Evolutionary conservation across 2,888 invertebrate genomes (phyloP), one percentile per base, ranked within the genome.

Genomic region (Hirtodrosophila trivittata): DNA sequence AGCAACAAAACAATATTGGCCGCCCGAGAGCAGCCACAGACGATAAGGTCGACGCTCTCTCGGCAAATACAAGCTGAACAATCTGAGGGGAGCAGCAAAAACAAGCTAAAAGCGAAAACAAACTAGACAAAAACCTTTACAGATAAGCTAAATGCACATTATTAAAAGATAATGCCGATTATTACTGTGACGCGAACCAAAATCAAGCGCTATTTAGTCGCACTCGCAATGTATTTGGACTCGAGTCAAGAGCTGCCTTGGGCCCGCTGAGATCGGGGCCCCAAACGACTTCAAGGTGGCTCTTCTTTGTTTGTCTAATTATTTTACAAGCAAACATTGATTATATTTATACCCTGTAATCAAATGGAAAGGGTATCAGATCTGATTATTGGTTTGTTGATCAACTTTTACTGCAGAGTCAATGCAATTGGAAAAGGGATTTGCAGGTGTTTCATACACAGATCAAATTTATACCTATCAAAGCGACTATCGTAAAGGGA

Each of bases 131-230:
- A 45, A 39, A n/a, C 14, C 37, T 55, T 55, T 49, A 43, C 16
- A 67, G 84, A 86, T 82, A 86, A 86, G 77, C 81, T 46, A 49
- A 86, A 77, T 81, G 73, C 75, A 81, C 66, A 75, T 62, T 65
- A 75, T 73, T 65, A 84, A 59, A 58, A 59, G 68, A 77, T 75
- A 77, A 57, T 65, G 60, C 10, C 51, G 54, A 71, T 73, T 57
- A 66, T 41, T 21, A 42, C 41, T 50, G 66, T 58, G 66, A 60
- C 57, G 73, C 41, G 13, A 52, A 51, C 12, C 9, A 41, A n/a
- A n/a, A n/a, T n/a, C n/a, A 57, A 47, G 41, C n/a, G 12, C 21
- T 38, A 33, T 26, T 2, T n/a, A 55, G 38, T 54, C 18, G 18
- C 18, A 21, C 18, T 39, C 39, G 39, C 25, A 57, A 68, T 35